These are phyloP conservation scores for Napeogenes sylphis DNA, from an alignment of 2,888 invertebrate genomes.

Conservation along the genomic window DNA sequence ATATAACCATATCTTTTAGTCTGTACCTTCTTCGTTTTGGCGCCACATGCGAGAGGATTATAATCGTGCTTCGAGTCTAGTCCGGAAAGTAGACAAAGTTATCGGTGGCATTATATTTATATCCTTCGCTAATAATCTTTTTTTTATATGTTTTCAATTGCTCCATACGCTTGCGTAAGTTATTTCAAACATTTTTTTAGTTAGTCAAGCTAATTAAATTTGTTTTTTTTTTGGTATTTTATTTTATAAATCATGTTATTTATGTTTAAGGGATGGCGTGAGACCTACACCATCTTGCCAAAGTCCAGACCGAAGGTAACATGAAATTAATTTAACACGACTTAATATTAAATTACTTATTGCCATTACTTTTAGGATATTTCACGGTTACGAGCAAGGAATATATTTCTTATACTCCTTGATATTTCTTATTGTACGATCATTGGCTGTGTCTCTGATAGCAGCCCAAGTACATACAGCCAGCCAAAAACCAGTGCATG, in stretches of 20 bases:
- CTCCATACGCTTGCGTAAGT: conserved; percentile 81
- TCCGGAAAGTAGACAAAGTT: conserved; percentile 77
- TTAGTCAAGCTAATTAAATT: too few relatives aligned
- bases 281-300: conserved; percentile 4
- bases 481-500: conserved; percentile 62
- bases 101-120: conserved; percentile 80
- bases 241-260: background rate
- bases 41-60: conserved; percentile 77
- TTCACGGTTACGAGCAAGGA: conserved; percentile 51
- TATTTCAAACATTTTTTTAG: background rate
- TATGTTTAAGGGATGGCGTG: background rate
- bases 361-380: conserved; percentile 22
- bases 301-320: conserved; percentile 1
- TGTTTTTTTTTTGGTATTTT: too few relatives aligned
- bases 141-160: conserved; percentile 83
- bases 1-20: conserved; percentile 12
- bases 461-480: conserved; percentile 75
- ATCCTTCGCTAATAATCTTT: conserved; percentile 82
- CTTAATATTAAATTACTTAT: too few relatives aligned
- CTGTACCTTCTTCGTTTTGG: conserved; percentile 50
- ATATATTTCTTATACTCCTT: conserved; percentile 26
- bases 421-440: conserved; percentile 35
- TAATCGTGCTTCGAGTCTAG: conserved; percentile 75
- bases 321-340: background rate
- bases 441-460: conserved; percentile 76